These are phyloP conservation scores for Dicrostonyx torquatus DNA, from an alignment of 2,797 vertebrate species.

Conservation along the genomic window DNA sequence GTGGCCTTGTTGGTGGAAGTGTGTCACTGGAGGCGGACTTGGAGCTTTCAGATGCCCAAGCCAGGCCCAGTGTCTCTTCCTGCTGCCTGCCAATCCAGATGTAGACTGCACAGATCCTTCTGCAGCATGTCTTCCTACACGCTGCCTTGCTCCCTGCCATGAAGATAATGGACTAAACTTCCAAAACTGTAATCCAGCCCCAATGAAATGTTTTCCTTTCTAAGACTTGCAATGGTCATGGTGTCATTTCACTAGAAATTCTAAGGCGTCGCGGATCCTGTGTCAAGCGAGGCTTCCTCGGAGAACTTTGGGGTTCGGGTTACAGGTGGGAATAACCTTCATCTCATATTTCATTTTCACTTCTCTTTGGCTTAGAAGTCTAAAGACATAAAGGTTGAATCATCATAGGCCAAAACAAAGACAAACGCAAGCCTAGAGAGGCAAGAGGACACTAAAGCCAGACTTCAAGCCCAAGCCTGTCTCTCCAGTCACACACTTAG, in stretches of 20 bases:
- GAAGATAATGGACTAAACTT: background rate
- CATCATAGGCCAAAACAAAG: background rate
- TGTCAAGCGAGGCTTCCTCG: background rate
- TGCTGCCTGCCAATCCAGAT: background rate
- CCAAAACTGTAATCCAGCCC: background rate
- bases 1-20: background rate
- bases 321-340: background rate
- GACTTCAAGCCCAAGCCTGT: background rate
- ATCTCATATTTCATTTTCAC: background rate
- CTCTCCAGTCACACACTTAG: constrained; percentile 9
- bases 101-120: background rate
- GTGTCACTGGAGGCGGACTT: background rate
- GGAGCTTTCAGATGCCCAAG: background rate
- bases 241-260: background rate
- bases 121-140: background rate
- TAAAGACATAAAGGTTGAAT: constrained; percentile 13
- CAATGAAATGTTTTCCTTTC: background rate
- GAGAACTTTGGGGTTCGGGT: background rate
- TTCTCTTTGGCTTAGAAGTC: background rate
- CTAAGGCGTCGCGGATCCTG: background rate
- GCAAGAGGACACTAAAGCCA: background rate
- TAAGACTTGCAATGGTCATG: background rate
- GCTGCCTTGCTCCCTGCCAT: background rate
- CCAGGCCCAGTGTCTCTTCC: background rate
- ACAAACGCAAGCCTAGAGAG: constrained; percentile 11